These are phyloP conservation scores for Epizoanthus stellaris DNA, from an alignment of 92 coral and sea anemone genomes.

Conservation along the genomic window DNA sequence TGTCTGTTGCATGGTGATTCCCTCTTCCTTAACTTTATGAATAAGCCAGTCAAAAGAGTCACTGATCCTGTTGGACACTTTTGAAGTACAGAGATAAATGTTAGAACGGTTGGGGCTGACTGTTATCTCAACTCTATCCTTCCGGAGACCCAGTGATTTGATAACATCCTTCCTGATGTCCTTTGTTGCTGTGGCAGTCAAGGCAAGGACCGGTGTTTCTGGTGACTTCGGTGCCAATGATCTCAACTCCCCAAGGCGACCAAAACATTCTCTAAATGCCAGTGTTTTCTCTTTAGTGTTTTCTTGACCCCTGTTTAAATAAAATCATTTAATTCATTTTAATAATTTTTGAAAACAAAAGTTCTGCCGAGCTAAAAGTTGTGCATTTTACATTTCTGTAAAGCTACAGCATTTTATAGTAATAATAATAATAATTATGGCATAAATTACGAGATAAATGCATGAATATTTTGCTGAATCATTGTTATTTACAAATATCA, in stretches of 20 bases:
- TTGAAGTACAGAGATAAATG: slow-evolving; percentile 26
- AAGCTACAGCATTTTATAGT: no score
- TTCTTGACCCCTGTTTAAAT: slow-evolving; percentile 44
- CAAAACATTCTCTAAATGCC: slow-evolving; percentile 54
- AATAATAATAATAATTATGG: no score
- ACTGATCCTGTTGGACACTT: background rate
- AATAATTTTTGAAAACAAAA: no score
- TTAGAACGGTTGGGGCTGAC: slow-evolving; percentile 28
- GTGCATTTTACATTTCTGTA: no score
- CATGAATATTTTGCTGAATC: no score
- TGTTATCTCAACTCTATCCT: slow-evolving; percentile 14
- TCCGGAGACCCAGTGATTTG: slow-evolving; percentile 33
- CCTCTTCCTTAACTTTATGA: background rate
- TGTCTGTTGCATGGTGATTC: background rate
- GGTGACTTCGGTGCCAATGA: slow-evolving; percentile 40
- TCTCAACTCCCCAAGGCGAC: slow-evolving; percentile 42
- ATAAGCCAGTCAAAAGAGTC: background rate
- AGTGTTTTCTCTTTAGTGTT: slow-evolving; percentile 17
- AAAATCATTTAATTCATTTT: no score
- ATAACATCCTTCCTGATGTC: slow-evolving; percentile 18
- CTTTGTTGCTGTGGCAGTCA: slow-evolving; percentile 60
- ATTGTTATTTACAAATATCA: no score
- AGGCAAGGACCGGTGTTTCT: slow-evolving; percentile 45
- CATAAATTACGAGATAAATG: no score
- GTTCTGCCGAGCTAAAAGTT: no score